Conservation (phyloP, 2,797 vertebrate species). For the Sandelia bainsii region DNA sequence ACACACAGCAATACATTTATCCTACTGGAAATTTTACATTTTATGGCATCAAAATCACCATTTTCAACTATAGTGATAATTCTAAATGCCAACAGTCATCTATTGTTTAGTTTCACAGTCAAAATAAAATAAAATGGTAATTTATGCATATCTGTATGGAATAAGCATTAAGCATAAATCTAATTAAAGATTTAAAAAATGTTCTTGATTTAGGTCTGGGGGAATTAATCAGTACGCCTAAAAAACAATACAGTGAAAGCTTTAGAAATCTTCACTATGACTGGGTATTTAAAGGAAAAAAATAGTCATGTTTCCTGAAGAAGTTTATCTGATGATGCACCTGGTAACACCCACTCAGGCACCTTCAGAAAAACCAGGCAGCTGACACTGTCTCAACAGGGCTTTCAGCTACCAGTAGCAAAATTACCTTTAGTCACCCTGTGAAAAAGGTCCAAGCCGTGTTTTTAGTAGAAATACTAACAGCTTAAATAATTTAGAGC, state of each 20-base stretch:
- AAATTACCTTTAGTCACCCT: slow-evolving; percentile 44
- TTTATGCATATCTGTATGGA: slow-evolving; percentile 13
- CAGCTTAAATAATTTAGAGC: slow-evolving; percentile 43
- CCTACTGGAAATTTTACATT: not conserved
- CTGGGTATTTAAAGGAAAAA: slow-evolving; percentile 24
- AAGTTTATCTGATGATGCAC: slow-evolving; percentile 23
- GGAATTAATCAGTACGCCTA: not conserved
- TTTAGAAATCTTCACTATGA: slow-evolving; percentile 11
- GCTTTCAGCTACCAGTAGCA: slow-evolving; percentile 52
- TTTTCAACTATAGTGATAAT: not conserved
- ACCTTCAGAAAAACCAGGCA: slow-evolving; percentile 21
- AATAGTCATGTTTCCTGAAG: slow-evolving; percentile 19
- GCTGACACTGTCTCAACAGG: slow-evolving; percentile 25
- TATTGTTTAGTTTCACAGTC: not conserved
- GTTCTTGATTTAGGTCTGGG: not conserved
- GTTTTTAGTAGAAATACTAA: slow-evolving; percentile 29
- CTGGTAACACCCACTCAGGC: slow-evolving; percentile 53
- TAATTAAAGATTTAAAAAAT: not conserved
- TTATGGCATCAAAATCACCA: not conserved
- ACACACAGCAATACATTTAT: too few species aligned
- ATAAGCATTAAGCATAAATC: not conserved
- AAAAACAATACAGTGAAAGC: not conserved
- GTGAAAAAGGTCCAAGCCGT: slow-evolving; percentile 32
- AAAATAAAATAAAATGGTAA: not conserved
- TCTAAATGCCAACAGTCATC: not conserved